These are phyloP conservation scores for Tetranychus cinnabarinus DNA, from an alignment of 1,140 invertebrate genomes.

Conservation along the genomic window DNA sequence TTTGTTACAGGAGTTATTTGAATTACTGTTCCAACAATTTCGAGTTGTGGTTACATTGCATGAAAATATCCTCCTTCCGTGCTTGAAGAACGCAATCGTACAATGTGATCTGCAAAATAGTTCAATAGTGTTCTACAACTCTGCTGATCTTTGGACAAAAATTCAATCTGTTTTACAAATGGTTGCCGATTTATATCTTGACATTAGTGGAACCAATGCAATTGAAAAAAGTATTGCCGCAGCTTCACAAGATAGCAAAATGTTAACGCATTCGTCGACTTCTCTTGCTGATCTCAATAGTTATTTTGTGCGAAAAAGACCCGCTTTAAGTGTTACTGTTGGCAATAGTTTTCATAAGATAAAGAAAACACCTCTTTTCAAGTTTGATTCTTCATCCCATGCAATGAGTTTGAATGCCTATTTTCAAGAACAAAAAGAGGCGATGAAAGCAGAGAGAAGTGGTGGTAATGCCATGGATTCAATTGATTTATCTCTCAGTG, in stretches of 20 bases:
- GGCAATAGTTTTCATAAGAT: background rate
- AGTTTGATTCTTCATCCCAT: constrained; percentile 53
- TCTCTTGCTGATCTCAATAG: background rate
- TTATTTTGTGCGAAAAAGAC: background rate
- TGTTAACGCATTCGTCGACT: background rate
- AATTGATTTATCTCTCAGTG: constrained; percentile 12
- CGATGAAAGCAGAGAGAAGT: constrained; percentile 6
- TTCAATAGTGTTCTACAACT: constrained; percentile 31
- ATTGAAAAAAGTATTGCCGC: background rate
- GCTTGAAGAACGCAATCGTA: background rate
- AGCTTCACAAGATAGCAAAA: background rate
- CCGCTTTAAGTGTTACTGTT: background rate
- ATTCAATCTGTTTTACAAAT: constrained; percentile 49
- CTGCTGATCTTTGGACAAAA: constrained; percentile 63
- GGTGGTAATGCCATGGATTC: constrained; percentile 4
- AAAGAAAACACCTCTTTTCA: constrained; percentile 37
- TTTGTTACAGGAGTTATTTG: constrained; percentile 22
- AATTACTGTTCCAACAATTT: constrained; percentile 45
- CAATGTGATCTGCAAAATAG: background rate
- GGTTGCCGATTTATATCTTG: constrained; percentile 6
- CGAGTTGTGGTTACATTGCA: constrained; percentile 43
- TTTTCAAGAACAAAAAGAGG: constrained; percentile 29
- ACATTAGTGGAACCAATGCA: background rate
- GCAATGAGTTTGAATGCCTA: constrained; percentile 39
- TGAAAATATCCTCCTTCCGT: constrained; percentile 26